Base-by-base conservation (phyloP, 1,140 invertebrate species). In the Homalodisca vitripennis region DNA sequence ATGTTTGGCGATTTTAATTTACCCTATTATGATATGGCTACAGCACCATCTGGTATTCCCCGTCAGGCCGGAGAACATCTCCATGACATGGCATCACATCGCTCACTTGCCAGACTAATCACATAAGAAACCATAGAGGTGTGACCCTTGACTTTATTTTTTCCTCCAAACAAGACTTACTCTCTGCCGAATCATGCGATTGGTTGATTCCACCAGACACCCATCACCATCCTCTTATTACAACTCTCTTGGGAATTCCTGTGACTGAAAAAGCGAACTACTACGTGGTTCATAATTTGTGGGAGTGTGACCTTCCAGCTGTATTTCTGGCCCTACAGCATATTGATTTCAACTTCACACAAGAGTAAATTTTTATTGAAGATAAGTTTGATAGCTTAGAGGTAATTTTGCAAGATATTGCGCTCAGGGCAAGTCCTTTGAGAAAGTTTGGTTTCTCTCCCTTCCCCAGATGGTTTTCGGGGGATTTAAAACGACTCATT, bases 391-490 rank as follows among this genome's bases (percentile, higher is more conserved):
- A 53, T n/a, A 6, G 22, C 20, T 24, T 53, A 24, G 20, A 53
- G 48, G 12, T 14, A 12, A 53, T 53, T 53, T 20, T 53, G 48
- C 10, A 53, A 20, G 6, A 3, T 6, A 3, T 53, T 3, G 20
- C 48, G 6, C 12, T 53, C 20, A n/a, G 20, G 6, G 48, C 48
- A 53, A 53, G 48, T 53, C 48, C 48, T n/a, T 12, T 53, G 48
- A 53, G 22, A 22, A 53, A 53, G 48, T 53, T n/a, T 24, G 48
- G 48, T 22, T 3, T n/a, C 6, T n/a, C 48, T 53, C 22, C 12
- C 22, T 53, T 53, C 48, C 48, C 48, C 6, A 53, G 22, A 53
- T 53, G 48, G 48, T 53, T 53, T 24, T 53, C 48, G 6, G 6
- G 20, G 6, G 12, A 53, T 12, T 24, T 53, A 20, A 53, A 53